These are phyloP conservation scores for Pheosia tremula DNA, from an alignment of 2,888 invertebrate species.

Conservation along the genomic window DNA sequence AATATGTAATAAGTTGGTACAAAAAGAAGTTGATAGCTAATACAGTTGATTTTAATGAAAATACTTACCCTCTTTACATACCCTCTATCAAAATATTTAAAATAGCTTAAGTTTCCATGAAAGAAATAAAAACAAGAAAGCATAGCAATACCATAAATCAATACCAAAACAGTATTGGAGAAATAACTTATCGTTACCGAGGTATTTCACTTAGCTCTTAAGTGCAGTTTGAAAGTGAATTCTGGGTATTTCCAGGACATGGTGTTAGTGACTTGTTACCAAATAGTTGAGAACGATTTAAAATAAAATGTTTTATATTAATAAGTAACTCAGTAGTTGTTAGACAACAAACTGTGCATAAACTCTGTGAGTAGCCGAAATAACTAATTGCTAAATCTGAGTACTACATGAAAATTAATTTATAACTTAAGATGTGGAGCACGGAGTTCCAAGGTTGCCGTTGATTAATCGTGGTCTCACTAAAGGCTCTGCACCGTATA, in stretches of 20 bases:
- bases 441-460: conserved; percentile 59
- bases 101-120: background rate
- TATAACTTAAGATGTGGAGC: conserved; percentile 56
- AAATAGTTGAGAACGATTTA: background rate
- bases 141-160: background rate
- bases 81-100: too few relatives aligned
- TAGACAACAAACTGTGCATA: background rate
- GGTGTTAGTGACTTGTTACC: background rate
- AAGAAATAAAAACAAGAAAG: conserved; percentile 17
- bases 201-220: background rate
- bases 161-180: background rate
- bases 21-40: background rate
- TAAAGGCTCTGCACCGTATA: conserved; percentile 31
- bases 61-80: too few relatives aligned
- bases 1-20: background rate
- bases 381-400: conserved; percentile 44
- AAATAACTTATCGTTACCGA: background rate
- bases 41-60: too few relatives aligned
- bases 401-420: conserved; percentile 54
- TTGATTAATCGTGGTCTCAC: conserved; percentile 68
- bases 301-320: background rate
- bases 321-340: background rate
- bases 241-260: background rate
- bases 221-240: background rate
- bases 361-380: conserved; percentile 14